A percentile compares a stretch with the other conserved stretches of the same genome.
phyloP scores from a whole-genome alignment of 2,888 invertebrate genomes.

The Syrphus vitripennis region DNA sequence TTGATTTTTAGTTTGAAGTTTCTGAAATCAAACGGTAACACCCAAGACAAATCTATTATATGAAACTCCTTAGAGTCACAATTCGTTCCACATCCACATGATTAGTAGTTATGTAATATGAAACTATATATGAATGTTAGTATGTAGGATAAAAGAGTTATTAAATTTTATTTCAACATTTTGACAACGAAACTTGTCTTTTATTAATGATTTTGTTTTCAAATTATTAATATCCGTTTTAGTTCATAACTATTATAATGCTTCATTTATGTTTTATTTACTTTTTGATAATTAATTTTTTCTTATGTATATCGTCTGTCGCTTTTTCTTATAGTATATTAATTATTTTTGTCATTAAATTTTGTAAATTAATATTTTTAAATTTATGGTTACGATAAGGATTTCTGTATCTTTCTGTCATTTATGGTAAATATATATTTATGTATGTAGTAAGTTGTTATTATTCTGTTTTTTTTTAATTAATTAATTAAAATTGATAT shows the following conservation, averaged over 20 bases:
- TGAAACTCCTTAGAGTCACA: no score
- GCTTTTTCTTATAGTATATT: conserved; percentile 66
- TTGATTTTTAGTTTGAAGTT: no score
- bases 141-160: conserved; percentile 35
- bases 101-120: no score
- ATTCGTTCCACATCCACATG: no score
- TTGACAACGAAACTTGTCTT: conserved; percentile 52
- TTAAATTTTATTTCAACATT: conserved; percentile 60
- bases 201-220: conserved; percentile 31
- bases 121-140: no score
- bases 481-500: conserved; percentile 47
- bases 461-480: neutral
- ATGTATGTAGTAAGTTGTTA: conserved; percentile 31
- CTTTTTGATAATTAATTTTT: conserved; percentile 72
- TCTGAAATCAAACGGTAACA: no score
- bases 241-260: conserved; percentile 60
- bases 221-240: conserved; percentile 28
- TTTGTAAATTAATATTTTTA: conserved; percentile 64
- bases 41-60: no score
- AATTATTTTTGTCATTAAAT: conserved; percentile 56
- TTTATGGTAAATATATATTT: neutral
- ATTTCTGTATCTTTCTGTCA: conserved; percentile 19
- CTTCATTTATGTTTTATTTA: conserved; percentile 60
- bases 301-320: conserved; percentile 73
- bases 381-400: conserved; percentile 56